Evolutionary conservation across 2,888 invertebrate genomes (phyloP).

Genomic region (Osedax fenrisi): DNA sequence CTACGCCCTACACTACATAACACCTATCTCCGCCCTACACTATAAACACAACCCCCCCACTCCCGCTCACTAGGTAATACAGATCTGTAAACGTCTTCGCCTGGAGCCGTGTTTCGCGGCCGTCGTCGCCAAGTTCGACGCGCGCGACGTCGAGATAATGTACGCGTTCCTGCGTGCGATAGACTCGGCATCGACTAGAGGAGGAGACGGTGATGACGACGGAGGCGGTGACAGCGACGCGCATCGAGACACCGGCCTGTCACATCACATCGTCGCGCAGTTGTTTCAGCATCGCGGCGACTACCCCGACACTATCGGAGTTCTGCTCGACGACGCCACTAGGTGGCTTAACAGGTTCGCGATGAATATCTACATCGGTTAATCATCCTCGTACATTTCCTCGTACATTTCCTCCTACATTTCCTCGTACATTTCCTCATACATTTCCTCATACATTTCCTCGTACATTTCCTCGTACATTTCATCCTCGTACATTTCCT

Average conservation of each 20-base stretch:
- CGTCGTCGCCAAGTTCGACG: not conserved
- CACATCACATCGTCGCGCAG: not conserved
- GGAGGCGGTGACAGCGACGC: not conserved
- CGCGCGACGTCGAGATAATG: not conserved
- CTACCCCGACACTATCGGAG: not conserved
- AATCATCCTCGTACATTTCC: no score
- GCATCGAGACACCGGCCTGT: not conserved
- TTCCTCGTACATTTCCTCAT: no score
- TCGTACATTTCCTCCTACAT: no score
- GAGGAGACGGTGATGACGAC: not conserved
- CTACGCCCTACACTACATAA: no score
- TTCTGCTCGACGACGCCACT: not conserved
- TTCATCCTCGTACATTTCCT: no score
- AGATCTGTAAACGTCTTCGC: constrained; percentile 15
- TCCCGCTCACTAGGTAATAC: no score
- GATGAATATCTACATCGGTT: not conserved
- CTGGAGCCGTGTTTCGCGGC: constrained; percentile 23
- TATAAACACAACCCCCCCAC: no score
- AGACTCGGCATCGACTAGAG: no score
- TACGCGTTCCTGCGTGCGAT: constrained; percentile 2
- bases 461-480: no score
- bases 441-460: no score
- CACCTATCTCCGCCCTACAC: no score
- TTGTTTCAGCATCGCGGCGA: not conserved
- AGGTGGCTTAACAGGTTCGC: not conserved